phyloP scores from a whole-genome alignment of 2,797 vertebrate species.

The Kryptopterus vitreolus region DNA sequence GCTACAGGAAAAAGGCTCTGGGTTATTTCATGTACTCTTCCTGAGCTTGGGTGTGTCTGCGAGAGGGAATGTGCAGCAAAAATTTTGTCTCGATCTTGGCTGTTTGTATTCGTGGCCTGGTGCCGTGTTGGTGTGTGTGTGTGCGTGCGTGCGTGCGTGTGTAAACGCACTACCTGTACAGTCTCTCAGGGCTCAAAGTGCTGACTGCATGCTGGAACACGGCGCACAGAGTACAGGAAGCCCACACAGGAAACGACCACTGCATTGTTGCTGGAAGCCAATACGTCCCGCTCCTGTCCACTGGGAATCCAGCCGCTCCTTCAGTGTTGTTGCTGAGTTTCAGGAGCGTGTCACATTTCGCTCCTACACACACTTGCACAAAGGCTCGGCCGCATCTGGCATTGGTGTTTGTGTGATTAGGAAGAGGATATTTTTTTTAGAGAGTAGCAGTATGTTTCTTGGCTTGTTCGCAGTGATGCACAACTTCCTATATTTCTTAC shows the following conservation, averaged over 20 bases:
- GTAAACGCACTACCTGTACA: conserved; percentile 63
- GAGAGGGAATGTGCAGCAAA: neutral
- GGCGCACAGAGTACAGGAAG: conserved; percentile 67
- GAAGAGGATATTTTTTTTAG: conserved; percentile 33
- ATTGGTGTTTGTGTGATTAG: conserved; percentile 26
- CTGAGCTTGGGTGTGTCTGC: neutral
- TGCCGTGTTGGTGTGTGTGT: conserved; percentile 11
- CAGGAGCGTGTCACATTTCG: conserved; percentile 56
- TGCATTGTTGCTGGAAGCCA: conserved; percentile 67
- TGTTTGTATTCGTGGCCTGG: conserved; percentile 4
- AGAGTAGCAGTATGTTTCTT: conserved; percentile 11
- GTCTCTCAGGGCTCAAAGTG: conserved; percentile 62
- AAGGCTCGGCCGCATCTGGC: conserved; percentile 5
- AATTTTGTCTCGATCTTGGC: neutral
- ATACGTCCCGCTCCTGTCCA: conserved; percentile 55
- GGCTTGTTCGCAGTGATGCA: neutral
- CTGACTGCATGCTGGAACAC: conserved; percentile 63
- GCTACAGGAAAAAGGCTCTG: conserved; percentile 3
- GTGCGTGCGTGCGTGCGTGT: conserved; percentile 16
- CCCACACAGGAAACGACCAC: conserved; percentile 67
- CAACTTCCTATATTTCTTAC: conserved; percentile 10
- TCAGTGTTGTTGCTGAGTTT: conserved; percentile 51
- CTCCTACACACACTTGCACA: conserved; percentile 16
- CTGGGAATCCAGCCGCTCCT: conserved; percentile 59
- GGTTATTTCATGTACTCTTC: neutral